Conservation (phyloP, 2,888 invertebrate genomes). For the Dryobota labecula region DNA sequence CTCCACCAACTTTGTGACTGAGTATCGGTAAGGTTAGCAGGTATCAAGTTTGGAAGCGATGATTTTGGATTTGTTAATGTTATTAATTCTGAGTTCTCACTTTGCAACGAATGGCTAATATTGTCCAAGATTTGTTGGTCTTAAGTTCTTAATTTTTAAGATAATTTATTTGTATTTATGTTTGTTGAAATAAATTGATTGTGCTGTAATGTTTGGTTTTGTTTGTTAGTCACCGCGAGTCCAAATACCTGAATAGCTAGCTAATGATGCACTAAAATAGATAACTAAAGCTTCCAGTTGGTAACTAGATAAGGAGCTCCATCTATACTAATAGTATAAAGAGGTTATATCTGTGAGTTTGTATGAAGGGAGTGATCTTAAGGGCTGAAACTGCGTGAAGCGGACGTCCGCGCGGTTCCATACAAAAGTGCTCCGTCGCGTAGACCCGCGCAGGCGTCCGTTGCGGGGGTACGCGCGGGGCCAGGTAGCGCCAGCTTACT, state of each 20-base stretch:
- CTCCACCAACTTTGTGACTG: conserved; percentile 78
- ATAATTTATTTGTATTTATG: conserved; percentile 41
- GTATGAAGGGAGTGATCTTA: too few relatives aligned
- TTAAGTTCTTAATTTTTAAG: conserved; percentile 2
- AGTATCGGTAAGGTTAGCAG: not conserved
- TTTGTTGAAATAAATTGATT: conserved; percentile 25
- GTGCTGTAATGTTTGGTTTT: conserved; percentile 9
- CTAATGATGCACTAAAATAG: not conserved
- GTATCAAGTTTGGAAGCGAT: not conserved
- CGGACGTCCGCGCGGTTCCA: too few relatives aligned
- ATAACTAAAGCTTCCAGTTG: too few relatives aligned
- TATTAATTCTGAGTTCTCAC: conserved; percentile 1
- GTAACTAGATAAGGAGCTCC: too few relatives aligned
- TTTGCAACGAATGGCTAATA: not conserved
- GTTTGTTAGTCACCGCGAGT: not conserved
- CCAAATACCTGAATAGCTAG: too few relatives aligned
- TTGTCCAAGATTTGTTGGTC: not conserved
- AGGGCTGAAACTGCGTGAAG: too few relatives aligned
- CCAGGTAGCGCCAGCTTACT: too few relatives aligned
- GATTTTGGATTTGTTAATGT: not conserved
- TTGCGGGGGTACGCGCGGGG: too few relatives aligned
- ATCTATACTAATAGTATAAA: too few relatives aligned
- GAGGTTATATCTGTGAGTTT: too few relatives aligned
- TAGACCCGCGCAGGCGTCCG: too few relatives aligned
- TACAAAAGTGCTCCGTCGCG: too few relatives aligned